These are phyloP conservation scores for Takifugu ocellatus DNA, from an alignment of 2,797 vertebrate species.

Conservation along the genomic window DNA sequence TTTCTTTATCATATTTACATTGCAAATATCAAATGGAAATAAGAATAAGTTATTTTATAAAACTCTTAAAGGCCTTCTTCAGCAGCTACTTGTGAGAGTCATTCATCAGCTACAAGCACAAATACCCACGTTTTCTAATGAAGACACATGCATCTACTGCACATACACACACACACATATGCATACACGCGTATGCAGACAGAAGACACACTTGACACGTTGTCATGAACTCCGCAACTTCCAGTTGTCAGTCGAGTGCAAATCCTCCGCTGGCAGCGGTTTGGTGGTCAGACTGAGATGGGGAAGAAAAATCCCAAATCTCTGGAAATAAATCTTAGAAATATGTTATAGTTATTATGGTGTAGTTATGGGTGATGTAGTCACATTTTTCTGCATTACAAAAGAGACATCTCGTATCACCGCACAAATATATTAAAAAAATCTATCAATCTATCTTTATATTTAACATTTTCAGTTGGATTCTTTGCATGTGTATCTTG, in stretches of 20 bases:
- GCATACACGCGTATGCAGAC: conserved; percentile 3
- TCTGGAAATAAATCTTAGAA: not conserved
- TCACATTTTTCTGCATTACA: too few species aligned
- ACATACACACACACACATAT: conserved; percentile 16
- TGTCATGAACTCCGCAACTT: conserved; percentile 62
- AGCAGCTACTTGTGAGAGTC: too few species aligned
- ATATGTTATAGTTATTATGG: too few species aligned
- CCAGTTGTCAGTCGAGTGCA: conserved; percentile 54
- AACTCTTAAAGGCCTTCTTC: conserved; percentile 23
- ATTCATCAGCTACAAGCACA: too few species aligned
- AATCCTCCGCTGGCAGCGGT: conserved; percentile 44
- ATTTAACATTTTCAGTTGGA: too few species aligned
- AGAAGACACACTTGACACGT: conserved; percentile 48
- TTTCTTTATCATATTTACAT: too few species aligned
- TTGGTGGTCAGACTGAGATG: conserved; percentile 21
- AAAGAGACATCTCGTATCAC: too few species aligned
- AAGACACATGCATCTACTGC: conserved; percentile 22
- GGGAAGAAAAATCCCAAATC: conserved; percentile 23
- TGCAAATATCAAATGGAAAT: too few species aligned
- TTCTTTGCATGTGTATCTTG: too few species aligned
- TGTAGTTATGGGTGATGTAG: too few species aligned
- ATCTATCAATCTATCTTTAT: too few species aligned
- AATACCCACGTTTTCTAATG: conserved; percentile 8
- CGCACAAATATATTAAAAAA: too few species aligned
- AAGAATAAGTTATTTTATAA: not conserved